Conservation (phyloP, 2,113 vertebrate species). For the Numida meleagris region DNA sequence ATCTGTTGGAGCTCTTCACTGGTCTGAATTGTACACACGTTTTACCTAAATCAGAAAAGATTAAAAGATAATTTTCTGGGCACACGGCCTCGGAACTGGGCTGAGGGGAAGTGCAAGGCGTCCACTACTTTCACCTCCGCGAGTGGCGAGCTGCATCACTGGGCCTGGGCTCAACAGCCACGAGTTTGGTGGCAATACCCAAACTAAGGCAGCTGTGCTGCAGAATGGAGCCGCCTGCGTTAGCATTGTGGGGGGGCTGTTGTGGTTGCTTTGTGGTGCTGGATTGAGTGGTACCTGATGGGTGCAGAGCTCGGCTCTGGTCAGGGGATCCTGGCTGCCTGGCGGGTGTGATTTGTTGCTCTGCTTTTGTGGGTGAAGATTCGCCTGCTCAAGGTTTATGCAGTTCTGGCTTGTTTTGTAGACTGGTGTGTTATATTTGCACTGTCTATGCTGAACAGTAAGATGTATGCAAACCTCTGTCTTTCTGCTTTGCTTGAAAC, state of each 20-base stretch:
- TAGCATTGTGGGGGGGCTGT: too few species aligned
- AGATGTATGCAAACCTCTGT: neutral
- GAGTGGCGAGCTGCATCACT: fast-evolving
- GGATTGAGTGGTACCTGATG: neutral
- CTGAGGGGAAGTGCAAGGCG: neutral
- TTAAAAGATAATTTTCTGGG: neutral
- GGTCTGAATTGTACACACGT: neutral
- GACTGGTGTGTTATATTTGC: neutral
- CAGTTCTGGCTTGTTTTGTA: neutral
- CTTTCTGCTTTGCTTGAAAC: neutral
- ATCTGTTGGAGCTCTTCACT: neutral
- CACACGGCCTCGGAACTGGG: neutral
- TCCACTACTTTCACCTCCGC: neutral
- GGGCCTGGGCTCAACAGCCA: fast-evolving
- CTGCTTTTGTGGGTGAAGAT: neutral
- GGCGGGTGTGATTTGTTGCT: fast-evolving
- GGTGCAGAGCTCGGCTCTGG: fast-evolving
- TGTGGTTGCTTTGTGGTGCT: neutral
- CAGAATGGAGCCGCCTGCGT: too few species aligned
- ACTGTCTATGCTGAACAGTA: neutral
- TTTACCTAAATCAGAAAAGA: neutral
- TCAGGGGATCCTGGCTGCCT: neutral
- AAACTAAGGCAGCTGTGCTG: neutral
- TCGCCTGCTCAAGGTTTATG: neutral
- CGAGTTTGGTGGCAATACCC: neutral